phyloP scores from a whole-genome alignment of 2,113 vertebrate genomes.

The Paraplagusia blochii region DNA sequence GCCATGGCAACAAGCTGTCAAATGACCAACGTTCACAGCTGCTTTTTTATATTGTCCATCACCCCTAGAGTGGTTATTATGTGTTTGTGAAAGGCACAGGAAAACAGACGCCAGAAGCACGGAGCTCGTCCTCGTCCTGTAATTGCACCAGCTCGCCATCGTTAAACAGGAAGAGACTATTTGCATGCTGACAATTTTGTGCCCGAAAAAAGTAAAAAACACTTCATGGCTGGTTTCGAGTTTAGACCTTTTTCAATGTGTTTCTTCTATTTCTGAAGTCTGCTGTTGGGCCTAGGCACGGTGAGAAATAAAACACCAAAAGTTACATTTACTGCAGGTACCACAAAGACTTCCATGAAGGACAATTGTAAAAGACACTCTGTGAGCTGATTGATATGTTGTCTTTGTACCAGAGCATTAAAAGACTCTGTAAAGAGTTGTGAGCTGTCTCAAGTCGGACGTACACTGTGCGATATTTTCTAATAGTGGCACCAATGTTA shows the following conservation, averaged over 20 bases:
- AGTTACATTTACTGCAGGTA: too few species aligned
- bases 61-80: slow-evolving; percentile 10
- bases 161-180: slow-evolving; percentile 45
- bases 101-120: slow-evolving; percentile 48
- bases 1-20: slow-evolving; percentile 34
- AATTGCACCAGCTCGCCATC: slow-evolving; percentile 13
- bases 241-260: slow-evolving; percentile 25
- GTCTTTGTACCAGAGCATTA: too few species aligned
- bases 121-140: slow-evolving; percentile 14
- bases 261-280: not conserved
- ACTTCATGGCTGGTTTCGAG: slow-evolving; percentile 9
- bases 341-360: too few species aligned
- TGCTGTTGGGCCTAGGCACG: too few species aligned
- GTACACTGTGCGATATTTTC: too few species aligned
- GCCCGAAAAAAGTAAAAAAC: slow-evolving; percentile 28
- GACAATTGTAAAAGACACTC: too few species aligned
- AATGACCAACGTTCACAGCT: slow-evolving; percentile 15
- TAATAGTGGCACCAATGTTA: too few species aligned
- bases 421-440: too few species aligned
- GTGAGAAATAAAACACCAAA: too few species aligned
- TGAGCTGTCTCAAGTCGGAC: too few species aligned
- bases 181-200: slow-evolving; percentile 26
- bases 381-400: too few species aligned
- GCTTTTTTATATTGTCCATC: slow-evolving; percentile 26
- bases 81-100: slow-evolving; percentile 11